Evolutionary conservation across 1,140 invertebrate species (phyloP), one percentile per base, ranked within the genome.

Genomic region (Eufriesea mexicana): DNA sequence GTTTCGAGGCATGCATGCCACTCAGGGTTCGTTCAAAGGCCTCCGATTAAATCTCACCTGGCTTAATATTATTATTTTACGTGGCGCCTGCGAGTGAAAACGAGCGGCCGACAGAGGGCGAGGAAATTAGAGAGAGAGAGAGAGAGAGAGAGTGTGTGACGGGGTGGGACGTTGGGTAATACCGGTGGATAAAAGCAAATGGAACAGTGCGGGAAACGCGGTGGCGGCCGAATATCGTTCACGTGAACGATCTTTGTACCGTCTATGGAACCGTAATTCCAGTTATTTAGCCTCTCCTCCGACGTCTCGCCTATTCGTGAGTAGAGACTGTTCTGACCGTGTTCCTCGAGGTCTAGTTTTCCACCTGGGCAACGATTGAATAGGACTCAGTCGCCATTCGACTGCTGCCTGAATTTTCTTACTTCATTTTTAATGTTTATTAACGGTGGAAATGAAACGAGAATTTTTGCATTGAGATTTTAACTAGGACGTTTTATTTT

Each of bases 31-130:
- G 84, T 88, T 89, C 86, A 85, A 88, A 90, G 86, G 68, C 77
- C 80, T 45, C 73, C 81, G 89, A 90, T 90, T 88, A 90, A 91
- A 91, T 91, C 89, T 88, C 84, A 86, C 83, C 77, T 81, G 79
- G 88, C 85, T 91, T 89, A 89, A 91, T 89, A 87, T 91, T 91
- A 89, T 88, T 90, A 90, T 89, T 91, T 90, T 89, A 88, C 86
- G 74, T 84, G 68, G 84, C 83, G 75, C 79, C 67, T 87, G 72
- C 73, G 55, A 45, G 57, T 66, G 62, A 64, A 79, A 72, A 72
- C 76, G 67, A 49, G 51, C n/a, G 35, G 28, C 57, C 45, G 47
- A 73, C 42, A 54, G 70, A 55, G 62, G 51, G 25, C n/a, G 51
- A 25, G 64, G 55, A 71, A 76, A 61, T 75, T 51, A 55, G 49